phyloP scores from a whole-genome alignment of 2,113 vertebrate species.

The Varanus salvator region DNA sequence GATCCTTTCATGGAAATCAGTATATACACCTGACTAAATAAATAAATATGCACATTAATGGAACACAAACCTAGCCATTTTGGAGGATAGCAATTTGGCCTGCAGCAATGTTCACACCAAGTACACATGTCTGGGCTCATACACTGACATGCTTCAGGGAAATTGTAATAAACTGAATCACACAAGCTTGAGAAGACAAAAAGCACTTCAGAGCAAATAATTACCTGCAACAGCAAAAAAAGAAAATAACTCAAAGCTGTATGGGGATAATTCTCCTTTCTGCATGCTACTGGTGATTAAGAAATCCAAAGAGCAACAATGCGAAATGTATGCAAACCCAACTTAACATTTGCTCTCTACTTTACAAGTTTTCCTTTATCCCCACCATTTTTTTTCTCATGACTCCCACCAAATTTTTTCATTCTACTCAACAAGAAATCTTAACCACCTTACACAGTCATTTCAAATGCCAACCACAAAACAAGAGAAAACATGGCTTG shows the following conservation, averaged over 20 bases:
- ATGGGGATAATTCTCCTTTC: not conserved
- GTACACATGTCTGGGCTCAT: not conserved
- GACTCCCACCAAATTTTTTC: constrained; percentile 1
- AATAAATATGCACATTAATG: not conserved
- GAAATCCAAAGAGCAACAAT: too few relatives aligned
- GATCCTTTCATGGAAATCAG: too few relatives aligned
- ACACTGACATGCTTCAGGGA: not conserved
- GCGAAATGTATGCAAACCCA: not conserved
- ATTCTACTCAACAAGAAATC: constrained; percentile 27
- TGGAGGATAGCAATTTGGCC: not conserved
- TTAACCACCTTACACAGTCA: not conserved
- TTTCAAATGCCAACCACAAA: not conserved
- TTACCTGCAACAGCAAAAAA: not conserved
- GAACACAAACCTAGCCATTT: not conserved
- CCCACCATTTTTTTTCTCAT: not conserved
- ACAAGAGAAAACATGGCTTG: rapidly evolving
- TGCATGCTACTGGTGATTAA: not conserved
- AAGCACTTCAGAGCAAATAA: not conserved
- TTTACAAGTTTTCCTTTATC: not conserved
- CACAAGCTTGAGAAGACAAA: not conserved
- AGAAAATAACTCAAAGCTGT: not conserved
- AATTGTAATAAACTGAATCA: not conserved
- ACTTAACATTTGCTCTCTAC: not conserved
- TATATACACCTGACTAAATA: too few relatives aligned
- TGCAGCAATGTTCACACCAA: not conserved